Evolutionary conservation across 2,113 vertebrate genomes (phyloP).

Genomic region (Burhinus oedicnemus): DNA sequence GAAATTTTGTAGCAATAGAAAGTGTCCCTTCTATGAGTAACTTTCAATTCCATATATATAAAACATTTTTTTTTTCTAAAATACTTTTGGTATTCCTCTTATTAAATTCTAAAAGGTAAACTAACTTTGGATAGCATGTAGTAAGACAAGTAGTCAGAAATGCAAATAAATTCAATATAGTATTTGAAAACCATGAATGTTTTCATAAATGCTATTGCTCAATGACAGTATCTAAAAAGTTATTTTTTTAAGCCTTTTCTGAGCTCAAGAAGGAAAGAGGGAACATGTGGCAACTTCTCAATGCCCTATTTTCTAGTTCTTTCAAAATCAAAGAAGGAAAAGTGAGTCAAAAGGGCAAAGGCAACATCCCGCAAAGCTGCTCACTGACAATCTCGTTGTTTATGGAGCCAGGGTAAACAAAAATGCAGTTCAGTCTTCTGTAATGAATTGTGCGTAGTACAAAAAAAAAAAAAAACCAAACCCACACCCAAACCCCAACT

Average conservation of each 20-base stretch:
- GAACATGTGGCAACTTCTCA: not conserved
- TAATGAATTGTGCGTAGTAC: not conserved
- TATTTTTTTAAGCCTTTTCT: not conserved
- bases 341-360: not conserved
- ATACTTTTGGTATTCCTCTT: not conserved
- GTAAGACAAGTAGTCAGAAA: not conserved
- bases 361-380: not conserved
- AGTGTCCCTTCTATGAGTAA: not conserved
- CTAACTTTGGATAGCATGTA: not conserved
- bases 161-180: not conserved
- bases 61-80: not conserved
- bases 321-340: not conserved
- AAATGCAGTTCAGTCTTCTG: accelerated
- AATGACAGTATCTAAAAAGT: not conserved
- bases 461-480: not conserved
- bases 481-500: not conserved
- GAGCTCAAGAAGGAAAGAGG: not conserved
- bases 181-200: accelerated
- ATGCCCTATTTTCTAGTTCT: not conserved
- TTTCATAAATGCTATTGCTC: not conserved
- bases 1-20: not conserved
- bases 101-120: not conserved
- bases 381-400: not conserved
- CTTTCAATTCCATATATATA: not conserved
- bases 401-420: not conserved